Percentiles rank a stretch among this genome's conserved stretches.
Conservation (phyloP, 2,113 vertebrate species). For the Pongo abelii region DNA sequence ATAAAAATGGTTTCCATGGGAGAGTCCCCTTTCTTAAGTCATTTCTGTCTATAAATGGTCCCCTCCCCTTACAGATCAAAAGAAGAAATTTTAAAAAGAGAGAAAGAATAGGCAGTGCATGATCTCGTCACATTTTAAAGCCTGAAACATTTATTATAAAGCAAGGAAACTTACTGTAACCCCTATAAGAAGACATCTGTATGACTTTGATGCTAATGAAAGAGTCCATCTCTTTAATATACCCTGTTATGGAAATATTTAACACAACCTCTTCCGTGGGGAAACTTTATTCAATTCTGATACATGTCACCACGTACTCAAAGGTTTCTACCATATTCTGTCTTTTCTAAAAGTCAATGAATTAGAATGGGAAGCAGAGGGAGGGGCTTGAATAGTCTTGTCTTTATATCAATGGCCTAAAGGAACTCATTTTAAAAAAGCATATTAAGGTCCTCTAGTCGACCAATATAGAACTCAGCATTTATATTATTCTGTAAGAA, state of each 20-base stretch:
- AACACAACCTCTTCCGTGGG: neutral
- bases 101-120: neutral
- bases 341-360: neutral
- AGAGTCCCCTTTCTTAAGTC: neutral
- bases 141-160: constrained; percentile 18
- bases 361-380: neutral
- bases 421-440: neutral
- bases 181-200: neutral
- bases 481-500: neutral
- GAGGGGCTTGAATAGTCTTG: neutral
- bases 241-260: constrained; percentile 36
- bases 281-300: constrained; percentile 36
- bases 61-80: neutral
- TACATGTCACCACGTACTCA: neutral
- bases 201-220: constrained; percentile 17
- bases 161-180: neutral
- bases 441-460: neutral
- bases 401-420: neutral
- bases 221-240: neutral
- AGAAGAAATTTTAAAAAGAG: neutral
- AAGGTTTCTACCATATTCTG: constrained; percentile 25
- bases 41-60: constrained; percentile 33
- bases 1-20: neutral
- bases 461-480: neutral
- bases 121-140: constrained; percentile 32